phyloP scores from a whole-genome alignment of 2,888 invertebrate genomes.

The Cataglyphis cursor region DNA sequence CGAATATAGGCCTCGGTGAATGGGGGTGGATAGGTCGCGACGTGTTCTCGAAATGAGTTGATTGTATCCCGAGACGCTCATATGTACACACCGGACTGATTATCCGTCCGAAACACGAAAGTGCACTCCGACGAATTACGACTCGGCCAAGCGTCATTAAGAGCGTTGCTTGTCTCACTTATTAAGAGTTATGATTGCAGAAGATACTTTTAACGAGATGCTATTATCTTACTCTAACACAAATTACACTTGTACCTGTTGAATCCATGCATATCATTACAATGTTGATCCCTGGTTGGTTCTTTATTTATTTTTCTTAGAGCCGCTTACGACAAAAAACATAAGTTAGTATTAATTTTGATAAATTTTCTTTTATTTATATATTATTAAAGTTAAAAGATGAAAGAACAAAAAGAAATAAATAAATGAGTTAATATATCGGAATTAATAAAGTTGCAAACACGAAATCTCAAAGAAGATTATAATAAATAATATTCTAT shows the following conservation, averaged over 20 bases:
- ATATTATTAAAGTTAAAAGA: neutral
- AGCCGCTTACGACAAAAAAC: neutral
- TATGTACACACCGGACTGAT: constrained; percentile 57
- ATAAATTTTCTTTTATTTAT: neutral
- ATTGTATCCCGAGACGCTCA: constrained; percentile 66
- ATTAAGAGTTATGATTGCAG: constrained; percentile 74
- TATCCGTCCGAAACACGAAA: constrained; percentile 71
- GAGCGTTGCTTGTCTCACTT: constrained; percentile 67
- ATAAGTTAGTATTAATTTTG: neutral
- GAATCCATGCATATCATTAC: constrained; percentile 41
- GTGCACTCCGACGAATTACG: constrained; percentile 72
- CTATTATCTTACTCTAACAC: constrained; percentile 61
- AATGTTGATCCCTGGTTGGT: neutral
- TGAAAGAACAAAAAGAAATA: neutral
- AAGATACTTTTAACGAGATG: constrained; percentile 56
- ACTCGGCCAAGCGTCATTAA: constrained; percentile 70
- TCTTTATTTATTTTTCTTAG: neutral
- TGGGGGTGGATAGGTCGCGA: constrained; percentile 36
- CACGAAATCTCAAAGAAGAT: neutral
- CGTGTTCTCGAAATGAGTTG: constrained; percentile 56
- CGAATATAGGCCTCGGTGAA: neutral
- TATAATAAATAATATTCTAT: neutral
- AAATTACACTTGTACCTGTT: constrained; percentile 29
- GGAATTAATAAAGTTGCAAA: neutral
- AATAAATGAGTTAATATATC: neutral